Conservation (phyloP, 1,140 invertebrate genomes). For the Scaptodrosophila lebanonensis region DNA sequence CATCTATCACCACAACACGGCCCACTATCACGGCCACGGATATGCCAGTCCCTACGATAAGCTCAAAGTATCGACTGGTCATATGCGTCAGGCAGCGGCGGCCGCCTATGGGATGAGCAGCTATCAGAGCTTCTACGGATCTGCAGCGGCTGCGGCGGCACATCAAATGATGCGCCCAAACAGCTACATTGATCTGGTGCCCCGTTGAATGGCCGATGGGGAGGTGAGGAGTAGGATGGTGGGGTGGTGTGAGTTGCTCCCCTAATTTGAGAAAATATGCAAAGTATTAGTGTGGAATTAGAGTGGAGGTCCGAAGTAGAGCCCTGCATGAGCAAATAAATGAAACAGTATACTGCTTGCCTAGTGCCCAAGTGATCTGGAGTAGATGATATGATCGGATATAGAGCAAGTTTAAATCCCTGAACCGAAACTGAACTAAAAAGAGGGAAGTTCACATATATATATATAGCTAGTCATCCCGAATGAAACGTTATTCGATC, state of each 20-base stretch:
- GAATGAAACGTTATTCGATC: too few species aligned
- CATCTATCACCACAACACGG: conserved; percentile 77
- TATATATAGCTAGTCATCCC: too few species aligned
- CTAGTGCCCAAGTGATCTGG: too few species aligned
- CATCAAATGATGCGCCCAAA: conserved; percentile 75
- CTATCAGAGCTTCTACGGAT: conserved; percentile 68
- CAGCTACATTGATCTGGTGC: conserved; percentile 74
- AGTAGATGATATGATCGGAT: too few species aligned
- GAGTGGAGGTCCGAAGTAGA: too few species aligned
- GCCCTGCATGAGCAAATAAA: too few species aligned
- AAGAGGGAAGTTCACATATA: too few species aligned
- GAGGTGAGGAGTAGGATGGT: conserved; percentile 24
- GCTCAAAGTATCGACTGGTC: conserved; percentile 59
- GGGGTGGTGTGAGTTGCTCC: background rate
- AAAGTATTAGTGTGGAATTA: conserved; percentile 20
- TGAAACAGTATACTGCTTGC: too few species aligned
- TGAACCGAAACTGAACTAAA: too few species aligned
- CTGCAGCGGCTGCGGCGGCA: conserved; percentile 43
- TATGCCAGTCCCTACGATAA: conserved; percentile 75
- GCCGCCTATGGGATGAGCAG: conserved; percentile 63
- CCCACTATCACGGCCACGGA: conserved; percentile 51
- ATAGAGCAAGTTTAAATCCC: too few species aligned
- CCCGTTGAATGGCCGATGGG: conserved; percentile 35
- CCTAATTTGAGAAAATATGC: conserved; percentile 8
- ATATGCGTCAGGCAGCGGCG: conserved; percentile 56